Base-by-base conservation (phyloP, 1,140 invertebrate species). In the Drosophila suzukii region DNA sequence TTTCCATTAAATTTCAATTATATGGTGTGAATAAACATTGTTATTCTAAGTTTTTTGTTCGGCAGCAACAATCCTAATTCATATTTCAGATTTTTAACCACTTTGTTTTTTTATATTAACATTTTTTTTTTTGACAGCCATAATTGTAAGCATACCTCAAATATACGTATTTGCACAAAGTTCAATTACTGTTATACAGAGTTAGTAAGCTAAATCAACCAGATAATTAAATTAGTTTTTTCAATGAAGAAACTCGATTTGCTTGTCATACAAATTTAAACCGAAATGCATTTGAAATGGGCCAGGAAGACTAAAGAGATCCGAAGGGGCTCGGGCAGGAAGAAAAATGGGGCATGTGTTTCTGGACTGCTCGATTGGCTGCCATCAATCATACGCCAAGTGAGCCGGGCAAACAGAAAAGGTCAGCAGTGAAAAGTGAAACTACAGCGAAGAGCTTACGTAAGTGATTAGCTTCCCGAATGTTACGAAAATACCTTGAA, bases 1-100 rank as follows among this genome's bases (percentile, higher is more conserved):
- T 41, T 70, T 71, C 12, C 43, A 58, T 58, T 72, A 20, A 20
- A 58, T 71, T 58, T 41, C 38, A 68, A 71, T 72, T 72, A 58
- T 47, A 17, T n/a, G 17, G 50, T 36, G 34, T 1, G n/a, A 10
- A 50, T 7, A 17, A 20, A 6, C 5, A 36, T 32, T 41, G 17
- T 38, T 1, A 47, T 27, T 51, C 49, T 32, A 32, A 11, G 20
- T 63, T 63, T 59, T 46, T 43, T 38, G 10, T 12, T 43, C 15
- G 15, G 17, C 17, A 43, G 6, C 15, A n/a, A 7, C 20, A 39
- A 6, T 43, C 17, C 8, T n/a, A 17, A 43, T 43, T 43, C 8
- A 3, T 6, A n/a, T 20, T 44, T 17, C 20, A 20, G 4, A 1
- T 4, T 44, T 44, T 17, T 17, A 17, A 17, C 1, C 17, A 6